Base-by-base conservation (phyloP, 2,113 vertebrate species). In the Melanerpes aurifrons region DNA sequence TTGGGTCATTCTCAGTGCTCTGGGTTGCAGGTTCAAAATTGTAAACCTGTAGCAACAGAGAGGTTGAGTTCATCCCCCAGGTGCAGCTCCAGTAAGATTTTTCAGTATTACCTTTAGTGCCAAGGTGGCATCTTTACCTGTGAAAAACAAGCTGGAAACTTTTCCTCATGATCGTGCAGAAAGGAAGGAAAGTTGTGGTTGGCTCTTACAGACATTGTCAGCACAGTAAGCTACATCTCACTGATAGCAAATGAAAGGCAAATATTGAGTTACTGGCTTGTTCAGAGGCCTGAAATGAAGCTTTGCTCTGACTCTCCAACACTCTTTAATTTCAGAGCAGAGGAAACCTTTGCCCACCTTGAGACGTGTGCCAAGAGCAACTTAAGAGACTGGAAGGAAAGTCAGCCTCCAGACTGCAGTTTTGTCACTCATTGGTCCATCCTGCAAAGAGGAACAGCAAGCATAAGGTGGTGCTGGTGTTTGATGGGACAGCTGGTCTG, bases 141-240 rank as follows among this genome's bases (percentile, higher is more conserved):
- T 40, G 40, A 40, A 11, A 40, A 40, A 40, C 40, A 10, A 7
- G 3, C 24, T 66, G 19, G 50, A 82, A 63, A 25, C 18, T 45
- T 81, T 62, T 7, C 5, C 10, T 28, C 31, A 31, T 15, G 13
- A 19, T 22, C 31, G 7, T 19, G 15, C n/a, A 56, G 61, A 80
- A 70, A 58, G 26, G 26, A 76, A 77, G 47, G 12, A 50, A 77
- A 50, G 25, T 56, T 4, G 5, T 20, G 17, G 26, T 25, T 43
- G 9, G 8, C 59, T 10, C 18, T 53, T 56, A 20, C 0, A 1
- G 50, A 2, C 28, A 54, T 25, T 73, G 26, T 73, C 59, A 66
- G 31, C 54, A 63, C 13, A 70, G 29, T 13, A 40, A 54, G 32
- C 19, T 82, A 2, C 13, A 15, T 54, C 47, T 92, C 53, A 50